phyloP scores from a whole-genome alignment of 1,140 invertebrate species.

The Caenorhabditis remanei region DNA sequence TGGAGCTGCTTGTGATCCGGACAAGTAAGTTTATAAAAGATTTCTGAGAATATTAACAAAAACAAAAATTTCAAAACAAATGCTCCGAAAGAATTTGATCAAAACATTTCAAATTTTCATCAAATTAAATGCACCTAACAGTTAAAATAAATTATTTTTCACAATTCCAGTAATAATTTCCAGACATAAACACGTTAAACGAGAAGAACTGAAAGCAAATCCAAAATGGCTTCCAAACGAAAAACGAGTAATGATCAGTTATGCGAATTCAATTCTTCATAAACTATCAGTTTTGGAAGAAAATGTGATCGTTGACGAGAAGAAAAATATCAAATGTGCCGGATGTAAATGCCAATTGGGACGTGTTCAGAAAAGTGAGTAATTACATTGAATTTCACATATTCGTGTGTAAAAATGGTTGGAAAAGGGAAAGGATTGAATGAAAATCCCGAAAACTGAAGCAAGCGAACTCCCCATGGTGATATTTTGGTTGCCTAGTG shows the following conservation, averaged over 20 bases:
- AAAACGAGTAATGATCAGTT: slow-evolving; percentile 21
- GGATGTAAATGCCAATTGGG: slow-evolving; percentile 48
- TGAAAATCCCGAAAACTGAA: no score
- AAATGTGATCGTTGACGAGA: slow-evolving; percentile 3
- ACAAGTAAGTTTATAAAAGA: not conserved
- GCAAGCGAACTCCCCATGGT: no score
- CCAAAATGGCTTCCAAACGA: slow-evolving; percentile 29
- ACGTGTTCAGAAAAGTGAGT: slow-evolving; percentile 29
- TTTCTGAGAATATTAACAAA: no score
- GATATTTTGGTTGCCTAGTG: no score
- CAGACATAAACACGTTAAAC: slow-evolving; percentile 15
- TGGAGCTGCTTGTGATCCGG: slow-evolving; percentile 63
- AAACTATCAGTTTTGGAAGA: not conserved
- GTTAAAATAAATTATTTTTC: not conserved
- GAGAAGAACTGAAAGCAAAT: slow-evolving; percentile 41
- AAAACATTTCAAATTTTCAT: not conserved
- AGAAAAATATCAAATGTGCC: slow-evolving; percentile 39
- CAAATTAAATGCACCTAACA: no score
- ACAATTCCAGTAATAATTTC: not conserved
- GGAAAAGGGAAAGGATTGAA: no score
- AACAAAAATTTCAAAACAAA: not conserved
- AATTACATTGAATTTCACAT: not conserved
- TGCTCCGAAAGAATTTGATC: not conserved
- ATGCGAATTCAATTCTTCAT: slow-evolving; percentile 12
- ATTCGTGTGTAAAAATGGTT: no score